Evolutionary conservation across 2,797 vertebrate species (phyloP).

Genomic region (Sparidentex hasta): DNA sequence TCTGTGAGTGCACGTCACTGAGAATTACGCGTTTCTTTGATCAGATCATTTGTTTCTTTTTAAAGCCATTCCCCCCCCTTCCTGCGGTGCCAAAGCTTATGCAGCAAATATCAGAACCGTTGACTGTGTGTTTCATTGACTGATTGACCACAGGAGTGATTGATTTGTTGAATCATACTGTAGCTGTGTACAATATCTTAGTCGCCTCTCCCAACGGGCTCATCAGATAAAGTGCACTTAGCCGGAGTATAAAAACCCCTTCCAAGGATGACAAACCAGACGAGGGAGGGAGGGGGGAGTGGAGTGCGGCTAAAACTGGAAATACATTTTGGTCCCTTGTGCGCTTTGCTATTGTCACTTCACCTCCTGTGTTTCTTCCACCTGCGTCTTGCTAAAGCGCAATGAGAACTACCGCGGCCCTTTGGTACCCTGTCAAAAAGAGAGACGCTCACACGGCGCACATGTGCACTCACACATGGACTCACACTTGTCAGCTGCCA

Average conservation of each 20-base stretch:
- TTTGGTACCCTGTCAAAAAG: background rate
- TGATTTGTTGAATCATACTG: slow-evolving; percentile 78
- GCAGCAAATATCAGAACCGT: slow-evolving; percentile 63
- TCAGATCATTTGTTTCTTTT: slow-evolving; percentile 37
- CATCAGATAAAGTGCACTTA: slow-evolving; percentile 85
- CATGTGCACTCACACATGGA: slow-evolving; percentile 10
- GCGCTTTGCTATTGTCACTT: slow-evolving; percentile 49
- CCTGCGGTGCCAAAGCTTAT: slow-evolving; percentile 55
- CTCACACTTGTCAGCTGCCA: slow-evolving; percentile 31
- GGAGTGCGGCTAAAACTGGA: slow-evolving; percentile 44
- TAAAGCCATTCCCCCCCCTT: slow-evolving; percentile 1
- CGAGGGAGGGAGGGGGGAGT: slow-evolving; percentile 18
- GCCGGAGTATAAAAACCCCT: slow-evolving; percentile 64
- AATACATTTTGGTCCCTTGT: slow-evolving; percentile 47
- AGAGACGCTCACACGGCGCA: background rate
- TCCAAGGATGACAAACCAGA: slow-evolving; percentile 52
- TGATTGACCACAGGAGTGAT: slow-evolving; percentile 71
- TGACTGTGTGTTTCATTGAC: slow-evolving; percentile 60
- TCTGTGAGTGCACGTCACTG: background rate
- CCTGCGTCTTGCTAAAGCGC: slow-evolving; percentile 42
- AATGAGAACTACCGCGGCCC: slow-evolving; percentile 28
- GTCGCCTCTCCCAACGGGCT: slow-evolving; percentile 59
- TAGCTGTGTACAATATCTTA: slow-evolving; percentile 65
- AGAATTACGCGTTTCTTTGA: slow-evolving; percentile 14
- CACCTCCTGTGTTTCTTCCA: slow-evolving; percentile 43